Evolutionary conservation across 2,888 invertebrate genomes (phyloP).

Genomic region (Nemurella pictetii): DNA sequence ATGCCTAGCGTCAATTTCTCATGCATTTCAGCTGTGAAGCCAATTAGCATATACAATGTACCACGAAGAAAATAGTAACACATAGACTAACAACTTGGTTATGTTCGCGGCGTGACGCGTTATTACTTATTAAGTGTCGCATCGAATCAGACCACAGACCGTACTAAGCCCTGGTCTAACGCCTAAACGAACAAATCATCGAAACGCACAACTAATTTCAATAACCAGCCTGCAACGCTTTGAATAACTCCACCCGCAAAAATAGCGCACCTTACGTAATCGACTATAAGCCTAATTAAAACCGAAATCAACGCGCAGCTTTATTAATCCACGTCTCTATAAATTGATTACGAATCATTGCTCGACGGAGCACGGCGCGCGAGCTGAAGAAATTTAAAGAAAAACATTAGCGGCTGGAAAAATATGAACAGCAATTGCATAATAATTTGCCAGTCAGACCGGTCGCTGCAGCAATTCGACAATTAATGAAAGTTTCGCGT

Average conservation of each 20-base stretch:
- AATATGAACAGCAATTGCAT: background rate
- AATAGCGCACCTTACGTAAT: too few species aligned
- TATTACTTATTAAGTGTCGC: background rate
- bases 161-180: too few species aligned
- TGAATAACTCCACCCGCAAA: too few species aligned
- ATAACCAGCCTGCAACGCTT: too few species aligned
- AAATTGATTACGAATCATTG: background rate
- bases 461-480: background rate
- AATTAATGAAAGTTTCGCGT: background rate
- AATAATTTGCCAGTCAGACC: background rate
- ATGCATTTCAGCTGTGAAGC: background rate
- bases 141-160: background rate
- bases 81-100: background rate
- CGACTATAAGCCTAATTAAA: too few species aligned
- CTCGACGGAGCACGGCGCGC: too few species aligned
- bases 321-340: background rate
- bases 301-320: too few species aligned
- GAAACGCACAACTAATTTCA: too few species aligned
- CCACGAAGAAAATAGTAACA: background rate
- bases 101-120: too few species aligned
- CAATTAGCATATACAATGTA: background rate
- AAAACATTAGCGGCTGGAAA: background rate
- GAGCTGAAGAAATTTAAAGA: background rate
- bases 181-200: too few species aligned
- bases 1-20: background rate